Evolutionary conservation across 2,888 invertebrate species (phyloP), one percentile per base, ranked within the genome.

Genomic region (Caenorhabditis imperialis): DNA sequence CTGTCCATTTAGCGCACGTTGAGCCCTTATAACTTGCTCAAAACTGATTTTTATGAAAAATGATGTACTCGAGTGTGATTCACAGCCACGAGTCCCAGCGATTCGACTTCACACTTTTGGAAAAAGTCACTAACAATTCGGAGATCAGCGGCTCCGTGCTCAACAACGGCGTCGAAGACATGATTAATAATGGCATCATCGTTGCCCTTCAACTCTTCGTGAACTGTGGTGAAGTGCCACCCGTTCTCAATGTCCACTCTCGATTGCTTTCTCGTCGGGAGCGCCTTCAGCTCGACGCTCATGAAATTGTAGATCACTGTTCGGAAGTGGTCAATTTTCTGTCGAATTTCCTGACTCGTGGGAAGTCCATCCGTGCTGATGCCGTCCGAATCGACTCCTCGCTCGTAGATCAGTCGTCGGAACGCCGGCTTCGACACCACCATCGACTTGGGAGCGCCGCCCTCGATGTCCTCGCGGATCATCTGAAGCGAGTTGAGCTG

Each of bases 401-500:
- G 45, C 14, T 70, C 61, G 25, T 70, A 74, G 3, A 74, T 44
- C 16, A 74, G 37, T 45, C 57, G 47, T 30, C 74, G 53, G 25
- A 74, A 74, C 4, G 53, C 55, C 6, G 38, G 16, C 45, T 54
- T 55, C 38, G 61, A 54, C 1, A 74, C 45, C 25, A 74, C 51
- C 10, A 74, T 44, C 7, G 47, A 58, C 27, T 67, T 74, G 1
- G 38, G 40, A 4, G 74, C 50, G 22, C 74, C 74, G n/a, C 55
- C 25, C 27, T 48, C 25, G 44, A 74, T 74, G 20, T 74, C 67
- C 6, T 74, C 74, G 3, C 54, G 51, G 2, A 74, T 45, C 67
- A 74, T 55, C 57, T 74, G 74, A 18, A 74, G 50, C 2, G 51
- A 35, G 45, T 74, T 74, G 7, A 73, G 22, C 23, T 73, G 65